phyloP scores from a whole-genome alignment of 2,113 vertebrate genomes.

The Amphiprion ocellaris region DNA sequence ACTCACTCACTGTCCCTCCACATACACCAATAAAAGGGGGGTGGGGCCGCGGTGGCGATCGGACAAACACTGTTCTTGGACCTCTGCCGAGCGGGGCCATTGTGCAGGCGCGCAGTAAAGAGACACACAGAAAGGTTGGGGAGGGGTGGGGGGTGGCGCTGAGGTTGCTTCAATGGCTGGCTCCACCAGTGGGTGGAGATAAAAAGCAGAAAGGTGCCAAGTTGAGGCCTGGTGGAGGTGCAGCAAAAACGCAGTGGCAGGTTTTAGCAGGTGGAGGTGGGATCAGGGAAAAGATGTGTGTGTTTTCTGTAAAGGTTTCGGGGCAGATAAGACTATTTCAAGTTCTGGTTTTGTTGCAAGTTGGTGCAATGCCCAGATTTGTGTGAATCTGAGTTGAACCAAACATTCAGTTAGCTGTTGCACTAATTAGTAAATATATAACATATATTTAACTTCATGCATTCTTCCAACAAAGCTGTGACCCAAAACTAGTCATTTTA shows the following conservation, averaged over 20 bases:
- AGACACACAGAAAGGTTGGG: slow-evolving; percentile 63
- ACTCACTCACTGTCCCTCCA: slow-evolving; percentile 45
- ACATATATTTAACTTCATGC: no score
- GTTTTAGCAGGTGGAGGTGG: no score
- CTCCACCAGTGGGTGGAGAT: slow-evolving; percentile 58
- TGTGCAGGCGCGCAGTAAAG: slow-evolving; percentile 70
- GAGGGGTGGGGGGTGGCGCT: slow-evolving; percentile 37
- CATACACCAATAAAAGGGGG: slow-evolving; percentile 65
- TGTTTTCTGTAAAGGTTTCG: neutral
- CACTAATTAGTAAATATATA: no score
- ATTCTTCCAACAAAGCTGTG: no score
- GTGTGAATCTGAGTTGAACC: neutral
- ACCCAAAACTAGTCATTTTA: no score
- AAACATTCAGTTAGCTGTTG: no score
- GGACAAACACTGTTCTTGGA: slow-evolving; percentile 76
- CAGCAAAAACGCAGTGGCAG: neutral
- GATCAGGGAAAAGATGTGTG: neutral
- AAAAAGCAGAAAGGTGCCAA: slow-evolving; percentile 72
- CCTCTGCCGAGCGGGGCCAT: slow-evolving; percentile 74
- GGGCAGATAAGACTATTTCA: neutral
- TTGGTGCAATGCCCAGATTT: neutral
- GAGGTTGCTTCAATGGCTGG: slow-evolving; percentile 62
- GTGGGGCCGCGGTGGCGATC: slow-evolving; percentile 60
- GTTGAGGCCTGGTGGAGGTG: slow-evolving; percentile 35
- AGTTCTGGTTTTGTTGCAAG: neutral